Evolutionary conservation across 2,888 invertebrate species (phyloP), one percentile per base, ranked within the genome.

Genomic region (Fragum sueziense): DNA sequence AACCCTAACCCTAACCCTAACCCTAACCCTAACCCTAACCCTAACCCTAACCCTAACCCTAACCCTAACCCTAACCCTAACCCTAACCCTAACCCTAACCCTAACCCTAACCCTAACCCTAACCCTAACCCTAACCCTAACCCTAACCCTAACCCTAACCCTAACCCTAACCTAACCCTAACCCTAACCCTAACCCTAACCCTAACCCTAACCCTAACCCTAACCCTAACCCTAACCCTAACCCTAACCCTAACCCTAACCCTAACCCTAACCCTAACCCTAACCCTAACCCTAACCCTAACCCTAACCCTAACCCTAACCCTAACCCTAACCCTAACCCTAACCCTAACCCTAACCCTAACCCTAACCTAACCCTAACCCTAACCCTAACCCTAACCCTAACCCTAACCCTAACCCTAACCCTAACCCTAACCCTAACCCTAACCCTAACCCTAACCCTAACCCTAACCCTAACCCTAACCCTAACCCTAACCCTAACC

Each of bases 251-350:
- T 62, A 75, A 74, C 77, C 80, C 65, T 75, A 79, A 72, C 85
- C 86, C 80, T 80, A 84, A 78, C 71, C 70, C 57, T 65, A 70
- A 68, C 73, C 77, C 68, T 71, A 80, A 74, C 80, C 76, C 82
- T 51, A 20, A 83, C 79, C 77, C 85, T 69, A 54, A 81, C 71
- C 79, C 85, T 80, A 65, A 84, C 80, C 81, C 85, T 83, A 71
- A 84, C 84, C 78, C 86, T 79, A 74, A 84, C 79, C 84, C 85
- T 76, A 69, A 82, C 77, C 82, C 87, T 80, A 74, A 84, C 82
- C 79, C 76, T 62, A 74, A 84, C 76, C 84, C 84, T 78, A 84
- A 80, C 81, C 75, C 67, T 75, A 85, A 85, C 82, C 80, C 80
- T 73, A 68, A 84, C 69, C 79, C 78, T 54, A 65, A 72, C 80